Conservation (phyloP, 2,113 vertebrate species). For the Sapayoa aenigma region DNA sequence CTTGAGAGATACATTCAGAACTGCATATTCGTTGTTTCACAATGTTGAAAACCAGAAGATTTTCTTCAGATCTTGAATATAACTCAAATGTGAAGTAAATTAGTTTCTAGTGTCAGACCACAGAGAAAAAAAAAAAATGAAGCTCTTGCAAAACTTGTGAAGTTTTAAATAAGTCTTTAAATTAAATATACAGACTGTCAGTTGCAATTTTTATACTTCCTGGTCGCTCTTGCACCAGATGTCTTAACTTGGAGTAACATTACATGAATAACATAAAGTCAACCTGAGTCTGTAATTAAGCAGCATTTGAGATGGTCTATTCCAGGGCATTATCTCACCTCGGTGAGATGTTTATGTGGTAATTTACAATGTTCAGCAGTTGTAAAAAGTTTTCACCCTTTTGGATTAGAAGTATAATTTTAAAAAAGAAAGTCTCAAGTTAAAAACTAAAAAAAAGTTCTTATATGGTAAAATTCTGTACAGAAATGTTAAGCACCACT, state of each 20-base stretch:
- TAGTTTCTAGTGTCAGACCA: slow-evolving; percentile 80
- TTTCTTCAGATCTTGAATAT: slow-evolving; percentile 75
- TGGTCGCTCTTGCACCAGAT: slow-evolving; percentile 68
- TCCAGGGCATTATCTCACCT: slow-evolving; percentile 84
- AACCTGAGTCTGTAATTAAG: slow-evolving; percentile 98
- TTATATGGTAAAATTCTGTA: slow-evolving; percentile 88
- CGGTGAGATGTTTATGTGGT: slow-evolving; percentile 78
- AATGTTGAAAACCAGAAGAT: slow-evolving; percentile 70
- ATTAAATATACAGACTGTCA: slow-evolving; percentile 75
- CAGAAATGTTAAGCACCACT: slow-evolving; percentile 91
- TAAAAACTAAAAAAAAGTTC: slow-evolving; percentile 84
- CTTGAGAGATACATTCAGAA: slow-evolving; percentile 76
- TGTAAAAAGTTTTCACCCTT: slow-evolving; percentile 79
- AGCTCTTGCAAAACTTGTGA: slow-evolving; percentile 64
- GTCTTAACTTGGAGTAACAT: slow-evolving; percentile 72
- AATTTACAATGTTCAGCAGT: slow-evolving; percentile 81
- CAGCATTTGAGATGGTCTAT: slow-evolving; percentile 96
- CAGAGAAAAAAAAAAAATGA: slow-evolving; percentile 66
- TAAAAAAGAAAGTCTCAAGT: slow-evolving; percentile 75
- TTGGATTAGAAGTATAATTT: slow-evolving; percentile 75
- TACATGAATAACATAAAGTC: slow-evolving; percentile 79
- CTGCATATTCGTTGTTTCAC: slow-evolving; percentile 84
- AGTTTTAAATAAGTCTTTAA: slow-evolving; percentile 78
- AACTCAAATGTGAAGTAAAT: slow-evolving; percentile 70
- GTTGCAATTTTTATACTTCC: slow-evolving; percentile 67